These are phyloP conservation scores for Chesias legatella DNA, from an alignment of 2,888 invertebrate genomes.

Conservation along the genomic window DNA sequence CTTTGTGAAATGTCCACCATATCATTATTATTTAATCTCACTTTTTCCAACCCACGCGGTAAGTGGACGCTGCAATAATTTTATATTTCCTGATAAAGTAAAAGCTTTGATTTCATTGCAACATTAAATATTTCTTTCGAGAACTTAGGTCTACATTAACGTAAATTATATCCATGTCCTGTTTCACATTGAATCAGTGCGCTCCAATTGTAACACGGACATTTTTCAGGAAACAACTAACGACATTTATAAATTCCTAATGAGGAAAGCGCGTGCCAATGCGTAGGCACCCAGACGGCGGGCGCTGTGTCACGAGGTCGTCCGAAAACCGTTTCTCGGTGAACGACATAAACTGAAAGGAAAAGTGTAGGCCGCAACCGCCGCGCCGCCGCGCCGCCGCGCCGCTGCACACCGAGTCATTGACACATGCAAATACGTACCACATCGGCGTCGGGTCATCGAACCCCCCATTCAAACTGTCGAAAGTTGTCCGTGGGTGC, in stretches of 20 bases:
- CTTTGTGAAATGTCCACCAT: too few species aligned
- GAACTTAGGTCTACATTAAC: background rate
- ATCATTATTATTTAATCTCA: slow-evolving; percentile 10
- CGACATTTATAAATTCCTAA: slow-evolving; percentile 21
- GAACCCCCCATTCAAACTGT: slow-evolving; percentile 76
- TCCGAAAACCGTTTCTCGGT: slow-evolving; percentile 65
- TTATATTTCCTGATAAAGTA: background rate
- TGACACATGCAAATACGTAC: slow-evolving; percentile 78
- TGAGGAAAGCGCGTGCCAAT: slow-evolving; percentile 20
- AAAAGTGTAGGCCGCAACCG: slow-evolving; percentile 68
- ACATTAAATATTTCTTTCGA: too few species aligned
- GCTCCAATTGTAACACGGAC: slow-evolving; percentile 2
- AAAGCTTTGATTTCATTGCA: background rate
- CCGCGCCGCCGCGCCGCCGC: slow-evolving; percentile 52
- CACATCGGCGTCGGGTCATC: slow-evolving; percentile 68
- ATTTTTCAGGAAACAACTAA: slow-evolving; percentile 17
- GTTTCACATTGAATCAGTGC: slow-evolving; percentile 1
- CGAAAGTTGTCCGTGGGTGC: slow-evolving; percentile 71
- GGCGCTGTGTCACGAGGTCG: slow-evolving; percentile 65
- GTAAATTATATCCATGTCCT: background rate
- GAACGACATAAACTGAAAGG: slow-evolving; percentile 64
- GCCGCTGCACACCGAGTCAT: slow-evolving; percentile 68
- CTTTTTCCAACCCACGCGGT: background rate
- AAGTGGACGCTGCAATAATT: background rate
- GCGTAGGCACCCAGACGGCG: slow-evolving; percentile 33